phyloP scores from a whole-genome alignment of 1,140 invertebrate genomes.

The Brachionus sp. region DNA sequence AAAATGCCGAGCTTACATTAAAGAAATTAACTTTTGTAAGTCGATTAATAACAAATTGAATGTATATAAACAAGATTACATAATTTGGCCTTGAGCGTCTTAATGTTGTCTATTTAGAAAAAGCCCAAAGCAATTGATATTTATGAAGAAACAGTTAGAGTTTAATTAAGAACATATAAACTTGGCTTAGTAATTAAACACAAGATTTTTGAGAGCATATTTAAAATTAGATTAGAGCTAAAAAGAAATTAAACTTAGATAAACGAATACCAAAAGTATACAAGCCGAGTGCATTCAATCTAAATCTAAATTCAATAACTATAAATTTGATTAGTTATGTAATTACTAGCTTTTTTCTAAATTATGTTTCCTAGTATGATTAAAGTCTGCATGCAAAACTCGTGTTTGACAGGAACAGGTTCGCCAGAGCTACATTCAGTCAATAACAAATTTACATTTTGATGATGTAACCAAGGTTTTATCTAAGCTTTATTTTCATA shows the following conservation, averaged over 20 bases:
- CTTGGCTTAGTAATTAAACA: not conserved
- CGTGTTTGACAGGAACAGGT: not conserved
- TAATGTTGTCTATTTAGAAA: slow-evolving; percentile 14
- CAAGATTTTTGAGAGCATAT: slow-evolving; percentile 1
- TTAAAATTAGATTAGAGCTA: slow-evolving; percentile 32
- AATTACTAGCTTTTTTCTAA: not conserved
- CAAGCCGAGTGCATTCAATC: not conserved
- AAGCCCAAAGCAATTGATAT: slow-evolving; percentile 12
- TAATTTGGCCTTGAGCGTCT: not conserved
- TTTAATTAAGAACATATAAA: slow-evolving; percentile 37
- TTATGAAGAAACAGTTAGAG: not conserved
- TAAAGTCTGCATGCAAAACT: not conserved
- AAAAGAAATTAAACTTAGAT: not conserved
- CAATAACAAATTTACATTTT: not conserved
- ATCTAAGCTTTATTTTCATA: not conserved
- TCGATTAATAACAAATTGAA: slow-evolving; percentile 18
- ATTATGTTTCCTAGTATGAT: not conserved
- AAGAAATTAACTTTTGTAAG: not conserved
- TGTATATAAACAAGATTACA: not conserved
- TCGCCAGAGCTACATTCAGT: not conserved
- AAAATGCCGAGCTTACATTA: not conserved
- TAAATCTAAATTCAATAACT: slow-evolving; percentile 35
- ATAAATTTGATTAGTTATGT: slow-evolving; percentile 42
- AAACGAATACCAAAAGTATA: not conserved
- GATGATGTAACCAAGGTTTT: slow-evolving; percentile 1